Conservation (phyloP, 2,113 vertebrate genomes). For the Corythoichthys intestinalis region DNA sequence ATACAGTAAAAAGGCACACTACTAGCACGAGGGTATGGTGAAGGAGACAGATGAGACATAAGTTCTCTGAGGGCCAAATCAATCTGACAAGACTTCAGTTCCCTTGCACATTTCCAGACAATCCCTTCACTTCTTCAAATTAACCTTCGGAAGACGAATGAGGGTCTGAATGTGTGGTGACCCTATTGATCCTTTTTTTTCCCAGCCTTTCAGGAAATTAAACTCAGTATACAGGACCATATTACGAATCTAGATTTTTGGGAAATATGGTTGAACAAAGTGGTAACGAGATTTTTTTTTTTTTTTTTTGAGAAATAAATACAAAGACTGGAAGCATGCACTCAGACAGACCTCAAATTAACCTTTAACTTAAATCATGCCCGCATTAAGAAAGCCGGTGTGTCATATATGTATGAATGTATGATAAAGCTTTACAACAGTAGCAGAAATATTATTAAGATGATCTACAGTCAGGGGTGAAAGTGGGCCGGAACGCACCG, state of each 20-base stretch:
- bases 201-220: neutral
- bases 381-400: too few species aligned
- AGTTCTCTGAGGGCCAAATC: conserved; percentile 61
- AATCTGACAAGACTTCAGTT: conserved; percentile 60
- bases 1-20: conserved; percentile 14
- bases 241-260: neutral
- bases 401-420: too few species aligned
- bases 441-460: too few species aligned
- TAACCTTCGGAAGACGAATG: conserved; percentile 55
- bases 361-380: too few species aligned
- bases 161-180: conserved; percentile 17
- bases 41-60: conserved; percentile 33
- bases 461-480: too few species aligned
- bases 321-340: neutral
- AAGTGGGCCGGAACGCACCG: too few species aligned
- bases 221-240: conserved; percentile 4
- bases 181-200: conserved; percentile 22
- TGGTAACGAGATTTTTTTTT: neutral
- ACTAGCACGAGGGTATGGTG: conserved; percentile 34
- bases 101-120: conserved; percentile 38
- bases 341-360: too few species aligned
- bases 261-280: neutral
- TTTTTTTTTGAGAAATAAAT: neutral
- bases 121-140: conserved; percentile 57
- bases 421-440: too few species aligned